A percentile compares a stretch with the other conserved stretches of the same genome.
phyloP scores from a whole-genome alignment of 2,797 vertebrate genomes.

The Enteromius treurensis region DNA sequence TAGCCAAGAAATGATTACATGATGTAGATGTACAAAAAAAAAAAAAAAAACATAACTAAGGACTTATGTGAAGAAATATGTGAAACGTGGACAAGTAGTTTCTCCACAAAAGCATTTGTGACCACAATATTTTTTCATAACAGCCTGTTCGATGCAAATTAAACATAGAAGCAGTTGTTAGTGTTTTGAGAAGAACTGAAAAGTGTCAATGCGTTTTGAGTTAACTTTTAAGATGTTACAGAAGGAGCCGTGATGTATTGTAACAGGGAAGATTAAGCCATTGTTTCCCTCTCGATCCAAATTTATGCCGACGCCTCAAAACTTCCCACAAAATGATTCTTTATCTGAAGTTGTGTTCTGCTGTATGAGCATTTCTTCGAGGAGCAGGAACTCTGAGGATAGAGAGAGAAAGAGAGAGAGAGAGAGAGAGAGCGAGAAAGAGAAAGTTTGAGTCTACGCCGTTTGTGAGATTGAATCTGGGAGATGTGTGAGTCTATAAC shows the following conservation, averaged over 20 bases:
- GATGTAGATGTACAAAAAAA: too few relatives aligned
- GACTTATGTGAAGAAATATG: not conserved
- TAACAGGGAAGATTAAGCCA: slow-evolving; percentile 46
- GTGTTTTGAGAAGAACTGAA: not conserved
- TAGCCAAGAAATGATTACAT: too few relatives aligned
- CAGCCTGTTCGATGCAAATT: not conserved
- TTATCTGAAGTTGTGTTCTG: slow-evolving; percentile 51
- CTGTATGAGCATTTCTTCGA: slow-evolving; percentile 51
- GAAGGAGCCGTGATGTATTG: not conserved
- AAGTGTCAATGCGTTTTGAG: slow-evolving; percentile 47
- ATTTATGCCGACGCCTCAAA: slow-evolving; percentile 43
- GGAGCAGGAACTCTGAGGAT: slow-evolving; percentile 32
- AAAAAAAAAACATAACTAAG: too few relatives aligned
- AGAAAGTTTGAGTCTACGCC: slow-evolving; percentile 33
- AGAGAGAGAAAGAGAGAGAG: slow-evolving; percentile 9
- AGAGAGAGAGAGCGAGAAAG: not conserved
- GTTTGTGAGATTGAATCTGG: slow-evolving; percentile 34
- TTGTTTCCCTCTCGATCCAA: slow-evolving; percentile 41
- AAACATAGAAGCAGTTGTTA: slow-evolving; percentile 16
- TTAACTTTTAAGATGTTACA: slow-evolving; percentile 18
- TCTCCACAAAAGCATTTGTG: too few relatives aligned
- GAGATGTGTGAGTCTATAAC: slow-evolving; percentile 39
- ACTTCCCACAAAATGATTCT: slow-evolving; percentile 26
- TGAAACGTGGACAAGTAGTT: not conserved
- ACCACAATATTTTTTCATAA: not conserved